These are phyloP conservation scores for Nothocercus julius DNA, from an alignment of 2,113 vertebrate species.

Conservation along the genomic window DNA sequence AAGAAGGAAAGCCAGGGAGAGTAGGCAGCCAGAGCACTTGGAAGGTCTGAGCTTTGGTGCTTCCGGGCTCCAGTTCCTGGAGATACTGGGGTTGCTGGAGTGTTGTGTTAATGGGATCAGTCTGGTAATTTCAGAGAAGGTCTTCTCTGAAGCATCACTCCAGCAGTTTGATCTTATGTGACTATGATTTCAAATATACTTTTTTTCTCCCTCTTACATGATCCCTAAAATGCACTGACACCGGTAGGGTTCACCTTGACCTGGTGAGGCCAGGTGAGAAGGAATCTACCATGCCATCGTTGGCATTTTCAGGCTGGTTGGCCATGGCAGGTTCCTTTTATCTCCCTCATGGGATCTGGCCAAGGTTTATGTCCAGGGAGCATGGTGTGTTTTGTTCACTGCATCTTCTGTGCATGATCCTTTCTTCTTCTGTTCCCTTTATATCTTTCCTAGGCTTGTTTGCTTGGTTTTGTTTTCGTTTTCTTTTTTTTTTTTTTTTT, in stretches of 20 bases:
- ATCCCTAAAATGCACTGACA: background rate
- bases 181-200: background rate
- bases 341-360: background rate
- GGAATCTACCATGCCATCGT: background rate
- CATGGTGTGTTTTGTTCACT: background rate
- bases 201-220: background rate
- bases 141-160: background rate
- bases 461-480: background rate
- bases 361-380: background rate
- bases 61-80: background rate
- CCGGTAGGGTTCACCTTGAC: background rate
- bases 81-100: background rate
- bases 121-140: background rate
- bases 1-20: background rate
- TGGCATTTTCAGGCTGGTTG: background rate
- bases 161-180: background rate
- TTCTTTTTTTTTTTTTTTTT: background rate
- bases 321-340: background rate
- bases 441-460: background rate
- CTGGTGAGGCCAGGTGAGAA: background rate
- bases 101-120: background rate
- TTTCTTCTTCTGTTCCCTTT: background rate
- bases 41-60: too few species aligned
- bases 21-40: too few species aligned
- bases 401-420: accelerated